Conservation (phyloP, 37 sponge, comb jelly and placozoan genomes). For the Diacarnus erythraeanus region DNA sequence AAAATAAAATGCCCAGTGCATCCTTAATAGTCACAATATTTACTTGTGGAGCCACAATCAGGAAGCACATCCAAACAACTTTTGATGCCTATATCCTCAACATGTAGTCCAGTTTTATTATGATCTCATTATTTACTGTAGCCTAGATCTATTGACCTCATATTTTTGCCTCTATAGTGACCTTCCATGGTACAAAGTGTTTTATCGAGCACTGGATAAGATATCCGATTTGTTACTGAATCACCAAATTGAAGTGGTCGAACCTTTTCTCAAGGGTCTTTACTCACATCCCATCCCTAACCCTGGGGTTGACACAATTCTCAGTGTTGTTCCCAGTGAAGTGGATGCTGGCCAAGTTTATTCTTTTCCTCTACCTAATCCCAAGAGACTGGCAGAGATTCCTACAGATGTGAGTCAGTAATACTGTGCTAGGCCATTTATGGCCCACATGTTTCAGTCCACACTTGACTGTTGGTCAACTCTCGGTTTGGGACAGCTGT, state of each 20-base stretch:
- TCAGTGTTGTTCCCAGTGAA: slow-evolving; percentile 44
- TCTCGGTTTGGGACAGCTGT: too few relatives aligned
- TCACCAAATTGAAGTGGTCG: slow-evolving; percentile 50
- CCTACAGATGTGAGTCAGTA: slow-evolving; percentile 79
- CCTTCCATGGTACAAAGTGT: slow-evolving; percentile 81
- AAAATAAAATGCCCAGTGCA: too few relatives aligned
- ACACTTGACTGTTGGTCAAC: too few relatives aligned
- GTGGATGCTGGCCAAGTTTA: slow-evolving; percentile 32
- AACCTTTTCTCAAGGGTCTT: slow-evolving; percentile 41
- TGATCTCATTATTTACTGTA: too few relatives aligned
- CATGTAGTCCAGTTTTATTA: too few relatives aligned
- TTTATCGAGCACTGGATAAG: slow-evolving; percentile 67
- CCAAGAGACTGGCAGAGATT: slow-evolving; percentile 56
- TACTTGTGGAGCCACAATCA: too few relatives aligned
- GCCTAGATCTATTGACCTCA: too few relatives aligned
- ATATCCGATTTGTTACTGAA: slow-evolving; percentile 43
- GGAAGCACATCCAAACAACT: too few relatives aligned
- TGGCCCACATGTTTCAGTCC: too few relatives aligned
- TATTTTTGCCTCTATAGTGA: slow-evolving; percentile 32
- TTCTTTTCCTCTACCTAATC: slow-evolving; percentile 60
- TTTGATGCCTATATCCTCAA: too few relatives aligned
- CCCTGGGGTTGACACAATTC: slow-evolving; percentile 22
- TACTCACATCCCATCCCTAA: slow-evolving; percentile 40
- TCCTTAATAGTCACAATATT: too few relatives aligned
- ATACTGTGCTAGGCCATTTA: too few relatives aligned